Percentiles rank a stretch among this genome's conserved stretches.
Conservation (phyloP, 2,113 vertebrate genomes). For the Tragelaphus scriptus region DNA sequence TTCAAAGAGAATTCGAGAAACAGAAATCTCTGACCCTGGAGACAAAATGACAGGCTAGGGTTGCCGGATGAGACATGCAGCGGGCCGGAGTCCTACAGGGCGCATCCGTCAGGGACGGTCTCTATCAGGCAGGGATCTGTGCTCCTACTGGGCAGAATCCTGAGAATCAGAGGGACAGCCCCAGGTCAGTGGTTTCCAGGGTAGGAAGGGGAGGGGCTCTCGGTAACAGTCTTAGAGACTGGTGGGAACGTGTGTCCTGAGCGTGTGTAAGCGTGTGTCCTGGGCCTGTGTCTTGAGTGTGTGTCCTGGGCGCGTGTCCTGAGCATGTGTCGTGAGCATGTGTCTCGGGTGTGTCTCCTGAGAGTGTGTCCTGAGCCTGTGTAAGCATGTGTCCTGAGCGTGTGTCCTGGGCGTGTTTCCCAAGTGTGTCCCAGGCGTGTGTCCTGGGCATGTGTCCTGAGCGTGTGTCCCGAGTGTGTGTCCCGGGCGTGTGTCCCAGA, state of each 20-base stretch:
- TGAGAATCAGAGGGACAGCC: neutral
- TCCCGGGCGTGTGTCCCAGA: too few species aligned
- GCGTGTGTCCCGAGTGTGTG: too few species aligned
- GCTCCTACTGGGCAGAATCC: neutral
- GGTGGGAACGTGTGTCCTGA: fast-evolving
- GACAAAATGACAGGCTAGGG: too few species aligned
- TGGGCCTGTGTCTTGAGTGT: too few species aligned
- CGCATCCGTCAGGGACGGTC: fast-evolving
- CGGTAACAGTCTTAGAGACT: neutral
- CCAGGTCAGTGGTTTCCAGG: neutral
- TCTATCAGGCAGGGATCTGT: neutral
- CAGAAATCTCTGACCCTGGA: fast-evolving
- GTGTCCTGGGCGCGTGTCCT: too few species aligned
- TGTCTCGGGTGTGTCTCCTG: too few species aligned
- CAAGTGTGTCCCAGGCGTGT: too few species aligned
- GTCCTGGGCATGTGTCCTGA: too few species aligned
- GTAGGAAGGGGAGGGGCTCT: neutral
- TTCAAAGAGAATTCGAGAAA: neutral
- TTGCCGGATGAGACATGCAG: fast-evolving
- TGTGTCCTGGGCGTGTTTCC: too few species aligned
- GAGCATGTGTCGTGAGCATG: too few species aligned
- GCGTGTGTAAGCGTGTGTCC: fast-evolving
- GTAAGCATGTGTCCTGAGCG: neutral
- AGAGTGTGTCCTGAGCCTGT: too few species aligned
- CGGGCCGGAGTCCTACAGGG: neutral